These are phyloP conservation scores for Deroplatys truncata DNA, from an alignment of 2,888 invertebrate genomes.

Conservation along the genomic window DNA sequence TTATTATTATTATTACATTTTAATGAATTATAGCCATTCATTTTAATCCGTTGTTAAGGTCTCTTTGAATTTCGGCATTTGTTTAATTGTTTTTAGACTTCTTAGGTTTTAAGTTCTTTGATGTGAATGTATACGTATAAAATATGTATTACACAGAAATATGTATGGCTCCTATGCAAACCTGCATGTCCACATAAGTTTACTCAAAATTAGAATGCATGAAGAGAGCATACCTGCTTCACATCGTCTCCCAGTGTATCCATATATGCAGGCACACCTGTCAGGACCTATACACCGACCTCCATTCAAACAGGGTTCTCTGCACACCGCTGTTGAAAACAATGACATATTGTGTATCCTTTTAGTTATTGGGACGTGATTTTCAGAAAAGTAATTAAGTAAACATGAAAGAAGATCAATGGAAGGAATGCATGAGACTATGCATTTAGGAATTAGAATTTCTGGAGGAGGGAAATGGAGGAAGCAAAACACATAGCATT, in stretches of 20 bases:
- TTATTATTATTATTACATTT: too few species aligned
- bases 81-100: too few species aligned
- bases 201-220: not conserved
- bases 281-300: conserved; percentile 82
- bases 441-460: too few species aligned
- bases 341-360: not conserved
- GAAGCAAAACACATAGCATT: too few species aligned
- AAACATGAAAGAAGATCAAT: not conserved
- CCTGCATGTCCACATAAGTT: not conserved
- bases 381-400: conserved; percentile 5
- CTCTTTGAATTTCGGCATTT: too few species aligned
- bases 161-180: too few species aligned
- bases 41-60: too few species aligned
- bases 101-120: too few species aligned
- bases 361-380: not conserved
- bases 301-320: conserved; percentile 75
- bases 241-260: conserved; percentile 77
- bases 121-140: too few species aligned
- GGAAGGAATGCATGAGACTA: conserved; percentile 24
- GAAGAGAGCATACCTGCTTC: conserved; percentile 58
- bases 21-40: too few species aligned
- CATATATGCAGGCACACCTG: conserved; percentile 81
- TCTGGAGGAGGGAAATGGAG: too few species aligned
- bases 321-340: conserved; percentile 63
- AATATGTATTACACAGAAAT: too few species aligned